These are phyloP conservation scores for Chloroceryle amazona DNA, from an alignment of 2,797 vertebrate genomes.

Conservation along the genomic window DNA sequence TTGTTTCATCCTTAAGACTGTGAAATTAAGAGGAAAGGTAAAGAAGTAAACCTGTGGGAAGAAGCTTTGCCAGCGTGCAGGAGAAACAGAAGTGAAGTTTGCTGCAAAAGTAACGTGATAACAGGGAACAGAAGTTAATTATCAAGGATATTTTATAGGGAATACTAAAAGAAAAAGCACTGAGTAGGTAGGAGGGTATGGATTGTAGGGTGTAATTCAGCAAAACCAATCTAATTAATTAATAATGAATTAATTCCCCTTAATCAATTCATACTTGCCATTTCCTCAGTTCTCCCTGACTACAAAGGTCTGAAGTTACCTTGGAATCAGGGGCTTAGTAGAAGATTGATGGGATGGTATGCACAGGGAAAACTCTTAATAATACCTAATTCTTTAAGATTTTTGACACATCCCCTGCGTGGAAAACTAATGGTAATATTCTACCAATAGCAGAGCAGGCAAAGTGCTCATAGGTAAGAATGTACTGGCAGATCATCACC, in stretches of 20 bases:
- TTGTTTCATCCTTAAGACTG: not conserved
- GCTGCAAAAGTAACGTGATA: not conserved
- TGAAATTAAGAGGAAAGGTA: constrained; percentile 12
- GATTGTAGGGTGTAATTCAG: not conserved
- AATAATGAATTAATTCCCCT: no score
- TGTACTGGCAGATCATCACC: not conserved
- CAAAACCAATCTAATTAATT: not conserved
- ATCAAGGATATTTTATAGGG: not conserved
- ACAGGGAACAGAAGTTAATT: not conserved
- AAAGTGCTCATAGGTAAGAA: not conserved
- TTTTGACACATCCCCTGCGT: not conserved
- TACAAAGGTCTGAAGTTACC: not conserved
- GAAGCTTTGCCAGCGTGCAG: not conserved
- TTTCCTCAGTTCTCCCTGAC: not conserved
- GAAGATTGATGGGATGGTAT: not conserved
- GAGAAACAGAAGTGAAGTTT: not conserved
- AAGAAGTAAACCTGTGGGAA: not conserved
- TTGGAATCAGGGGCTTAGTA: not conserved
- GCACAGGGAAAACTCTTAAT: not conserved
- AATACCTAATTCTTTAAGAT: not conserved
- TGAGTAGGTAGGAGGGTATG: not conserved
- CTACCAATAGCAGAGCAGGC: not conserved
- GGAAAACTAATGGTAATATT: not conserved
- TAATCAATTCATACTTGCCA: not conserved
- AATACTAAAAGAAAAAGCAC: not conserved